Conservation (phyloP, 2,113 vertebrate genomes). For the Capreolus pygargus region DNA sequence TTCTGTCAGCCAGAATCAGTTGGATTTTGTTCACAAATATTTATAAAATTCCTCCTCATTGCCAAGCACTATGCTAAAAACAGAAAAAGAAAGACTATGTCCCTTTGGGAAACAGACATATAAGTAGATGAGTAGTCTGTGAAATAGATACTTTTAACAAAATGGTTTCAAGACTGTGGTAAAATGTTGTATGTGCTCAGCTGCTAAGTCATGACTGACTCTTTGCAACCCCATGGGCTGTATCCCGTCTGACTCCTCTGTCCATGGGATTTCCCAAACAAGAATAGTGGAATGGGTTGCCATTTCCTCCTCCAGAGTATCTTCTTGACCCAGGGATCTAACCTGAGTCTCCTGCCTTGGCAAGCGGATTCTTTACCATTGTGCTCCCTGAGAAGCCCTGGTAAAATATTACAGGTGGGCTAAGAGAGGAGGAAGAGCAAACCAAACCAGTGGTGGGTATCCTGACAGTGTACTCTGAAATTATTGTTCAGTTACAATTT, state of each 20-base stretch:
- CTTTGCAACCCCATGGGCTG: background rate
- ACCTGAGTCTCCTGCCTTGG: background rate
- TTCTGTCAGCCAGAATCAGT: background rate
- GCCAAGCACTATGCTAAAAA: background rate
- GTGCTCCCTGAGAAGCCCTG: background rate
- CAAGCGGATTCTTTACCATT: background rate
- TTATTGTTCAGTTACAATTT: background rate
- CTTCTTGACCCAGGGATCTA: background rate
- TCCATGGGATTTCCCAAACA: background rate
- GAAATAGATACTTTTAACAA: background rate
- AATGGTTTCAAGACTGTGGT: background rate
- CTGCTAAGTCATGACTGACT: background rate
- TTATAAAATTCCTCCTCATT: background rate
- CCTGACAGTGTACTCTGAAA: background rate
- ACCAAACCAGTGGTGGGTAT: background rate
- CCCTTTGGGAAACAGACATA: background rate
- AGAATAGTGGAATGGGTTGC: background rate
- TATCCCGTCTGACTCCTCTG: background rate
- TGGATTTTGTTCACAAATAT: constrained; percentile 21
- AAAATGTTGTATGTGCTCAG: background rate
- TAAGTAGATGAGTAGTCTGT: background rate
- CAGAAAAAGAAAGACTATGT: background rate
- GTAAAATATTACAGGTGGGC: background rate
- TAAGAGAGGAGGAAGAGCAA: background rate
- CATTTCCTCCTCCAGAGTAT: background rate